Evolutionary conservation across 2,113 vertebrate species (phyloP).

Genomic region (Hyperopisus bebe): DNA sequence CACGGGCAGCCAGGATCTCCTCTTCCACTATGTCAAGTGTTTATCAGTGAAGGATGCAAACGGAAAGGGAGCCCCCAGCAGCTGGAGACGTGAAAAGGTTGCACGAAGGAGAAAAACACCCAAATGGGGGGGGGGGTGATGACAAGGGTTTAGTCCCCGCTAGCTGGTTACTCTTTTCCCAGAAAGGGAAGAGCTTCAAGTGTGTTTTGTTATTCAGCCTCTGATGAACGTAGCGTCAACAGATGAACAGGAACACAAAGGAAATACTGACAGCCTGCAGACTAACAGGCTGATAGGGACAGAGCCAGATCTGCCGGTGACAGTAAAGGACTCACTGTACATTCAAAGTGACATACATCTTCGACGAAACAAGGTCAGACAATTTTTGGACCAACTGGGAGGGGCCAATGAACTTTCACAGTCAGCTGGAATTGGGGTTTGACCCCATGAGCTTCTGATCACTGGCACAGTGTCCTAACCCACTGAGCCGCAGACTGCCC

Average conservation of each 20-base stretch:
- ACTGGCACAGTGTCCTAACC: neutral
- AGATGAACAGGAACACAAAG: neutral
- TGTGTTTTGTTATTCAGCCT: neutral
- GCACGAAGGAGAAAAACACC: neutral
- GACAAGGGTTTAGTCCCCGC: neutral
- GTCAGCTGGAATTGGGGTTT: too few species aligned
- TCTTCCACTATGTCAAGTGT: conserved; percentile 22
- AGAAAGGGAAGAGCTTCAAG: neutral
- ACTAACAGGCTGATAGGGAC: neutral
- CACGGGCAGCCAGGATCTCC: conserved; percentile 30
- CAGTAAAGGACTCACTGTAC: neutral
- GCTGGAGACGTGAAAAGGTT: neutral
- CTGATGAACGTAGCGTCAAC: neutral
- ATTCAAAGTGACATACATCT: neutral
- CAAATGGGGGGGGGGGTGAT: neutral
- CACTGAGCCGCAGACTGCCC: neutral
- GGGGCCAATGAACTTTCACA: neutral
- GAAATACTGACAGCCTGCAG: neutral
- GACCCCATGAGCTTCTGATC: neutral
- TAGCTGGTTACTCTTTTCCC: conserved; percentile 1
- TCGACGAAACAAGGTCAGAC: neutral
- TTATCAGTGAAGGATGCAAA: neutral
- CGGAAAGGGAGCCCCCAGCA: neutral
- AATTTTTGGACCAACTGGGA: neutral
- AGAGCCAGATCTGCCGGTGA: neutral